Base-by-base conservation (phyloP, 1,140 invertebrate genomes). In the Drosophila grimshawi region DNA sequence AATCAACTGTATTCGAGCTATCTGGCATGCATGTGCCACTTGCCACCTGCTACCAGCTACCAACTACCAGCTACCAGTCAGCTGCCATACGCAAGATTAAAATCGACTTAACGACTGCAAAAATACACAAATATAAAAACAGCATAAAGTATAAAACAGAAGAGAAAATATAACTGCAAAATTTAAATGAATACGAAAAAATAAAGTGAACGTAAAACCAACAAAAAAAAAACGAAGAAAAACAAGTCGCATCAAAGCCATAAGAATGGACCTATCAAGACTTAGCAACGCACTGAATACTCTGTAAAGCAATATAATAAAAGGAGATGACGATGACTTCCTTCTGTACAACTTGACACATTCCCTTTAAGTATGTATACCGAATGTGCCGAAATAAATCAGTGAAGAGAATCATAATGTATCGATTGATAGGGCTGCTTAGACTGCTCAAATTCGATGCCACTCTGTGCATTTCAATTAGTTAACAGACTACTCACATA, bases 51-150 rank as follows among this genome's bases (percentile, higher is more conserved):
- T 51, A 3, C 45, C 27, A 10, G 7, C 57, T 39, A 4, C 32
- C 2, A 55, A 39, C 49, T 11, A 35, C 46, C 11, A 41, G 41
- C 33, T 39, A 29, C 57, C 49, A 11, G 3, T 5, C 19, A 30
- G 3, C 3, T 33, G 33, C 52, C 51, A 29, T 52, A 65, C 56
- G 7, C 52, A 43, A 55, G 33, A 55, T 41, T 51, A 45, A 65
- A 71, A 71, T 51, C 65, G 61, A 65, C 61, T 65, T 62, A 37
- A 69, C 45, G 57, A 30, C 7, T 53, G 49, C 8, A 6, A 52
- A 37, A 41, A 32, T 32, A 35, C 19, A 19, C 19, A 52, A 8
- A 39, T 37, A 48, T 27, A 4, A 35, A 51, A 49, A 37, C 8
- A 29, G 19, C 2, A 19, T 19, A 46, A 33, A 35, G 41, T 32